Conservation (phyloP, 2,797 vertebrate genomes). For the Lateolabrax maculatus region DNA sequence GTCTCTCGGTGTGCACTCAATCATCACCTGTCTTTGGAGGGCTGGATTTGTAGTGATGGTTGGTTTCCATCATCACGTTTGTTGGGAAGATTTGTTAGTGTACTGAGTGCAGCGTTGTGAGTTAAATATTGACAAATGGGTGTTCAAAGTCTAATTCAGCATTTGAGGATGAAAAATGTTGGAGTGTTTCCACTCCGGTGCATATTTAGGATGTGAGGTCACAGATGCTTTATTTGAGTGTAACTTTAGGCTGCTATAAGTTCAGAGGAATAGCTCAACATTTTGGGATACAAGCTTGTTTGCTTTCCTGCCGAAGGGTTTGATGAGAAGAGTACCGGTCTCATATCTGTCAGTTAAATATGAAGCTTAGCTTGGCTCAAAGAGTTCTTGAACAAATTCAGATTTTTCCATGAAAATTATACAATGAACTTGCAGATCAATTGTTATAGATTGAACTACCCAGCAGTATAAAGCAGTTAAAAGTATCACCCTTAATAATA, state of each 20-base stretch:
- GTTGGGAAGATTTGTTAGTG: conserved; percentile 10
- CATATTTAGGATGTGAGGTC: conserved; percentile 19
- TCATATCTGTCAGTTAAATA: neutral
- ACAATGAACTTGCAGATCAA: too few species aligned
- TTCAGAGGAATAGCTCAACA: neutral
- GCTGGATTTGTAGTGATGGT: conserved; percentile 22
- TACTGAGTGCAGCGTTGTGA: conserved; percentile 1
- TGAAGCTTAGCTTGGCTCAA: neutral
- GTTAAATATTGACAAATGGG: conserved; percentile 20
- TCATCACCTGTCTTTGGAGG: conserved; percentile 45
- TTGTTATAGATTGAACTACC: too few species aligned
- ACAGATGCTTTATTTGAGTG: neutral
- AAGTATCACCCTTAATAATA: too few species aligned
- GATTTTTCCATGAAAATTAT: too few species aligned
- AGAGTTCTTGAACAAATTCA: neutral
- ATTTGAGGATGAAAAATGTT: conserved; percentile 13
- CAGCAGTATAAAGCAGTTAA: too few species aligned
- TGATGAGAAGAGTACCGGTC: conserved; percentile 7
- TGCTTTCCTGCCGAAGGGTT: conserved; percentile 1
- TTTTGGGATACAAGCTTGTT: neutral
- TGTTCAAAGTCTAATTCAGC: conserved; percentile 21
- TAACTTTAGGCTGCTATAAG: neutral
- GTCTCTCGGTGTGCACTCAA: conserved; percentile 34
- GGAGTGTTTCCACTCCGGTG: neutral
- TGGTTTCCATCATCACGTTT: conserved; percentile 22